A percentile compares a stretch with the other conserved stretches of the same genome.
Evolutionary conservation across 35 echinoderm and acorn worm genomes (phyloP).

Genomic region (Ophioderma brevispina): DNA sequence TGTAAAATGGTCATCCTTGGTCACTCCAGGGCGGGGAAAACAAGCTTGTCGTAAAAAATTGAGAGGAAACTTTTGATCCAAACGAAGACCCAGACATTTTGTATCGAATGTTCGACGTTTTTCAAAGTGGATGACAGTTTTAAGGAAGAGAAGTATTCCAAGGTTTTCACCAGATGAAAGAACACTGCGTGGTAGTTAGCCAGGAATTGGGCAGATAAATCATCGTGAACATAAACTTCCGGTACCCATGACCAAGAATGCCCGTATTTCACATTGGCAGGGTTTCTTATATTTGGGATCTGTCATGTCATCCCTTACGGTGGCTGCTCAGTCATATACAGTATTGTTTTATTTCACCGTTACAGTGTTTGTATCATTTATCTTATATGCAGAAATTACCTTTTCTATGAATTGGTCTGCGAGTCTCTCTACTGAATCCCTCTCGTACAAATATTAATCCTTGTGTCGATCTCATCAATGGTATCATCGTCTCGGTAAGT

Average conservation of each 20-base stretch:
- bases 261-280: not conserved
- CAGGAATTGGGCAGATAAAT: not conserved
- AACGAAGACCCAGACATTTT: not conserved
- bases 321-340: not conserved
- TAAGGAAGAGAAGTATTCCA: not conserved
- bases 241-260: not conserved
- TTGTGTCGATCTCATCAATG: not conserved
- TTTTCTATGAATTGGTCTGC: not conserved
- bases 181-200: not conserved
- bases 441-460: not conserved
- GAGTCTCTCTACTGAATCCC: not conserved
- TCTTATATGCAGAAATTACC: not conserved
- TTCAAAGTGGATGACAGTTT: not conserved
- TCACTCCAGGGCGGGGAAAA: not conserved
- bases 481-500: not conserved
- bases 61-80: not conserved
- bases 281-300: not conserved
- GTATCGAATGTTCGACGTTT: not conserved
- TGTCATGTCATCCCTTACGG: not conserved
- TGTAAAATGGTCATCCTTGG: not conserved
- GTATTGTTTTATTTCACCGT: not conserved
- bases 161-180: not conserved
- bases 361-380: not conserved
- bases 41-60: not conserved
- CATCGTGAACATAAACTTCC: not conserved